Evolutionary conservation across 2,113 vertebrate species (phyloP).

Genomic region (Cairina moschata): DNA sequence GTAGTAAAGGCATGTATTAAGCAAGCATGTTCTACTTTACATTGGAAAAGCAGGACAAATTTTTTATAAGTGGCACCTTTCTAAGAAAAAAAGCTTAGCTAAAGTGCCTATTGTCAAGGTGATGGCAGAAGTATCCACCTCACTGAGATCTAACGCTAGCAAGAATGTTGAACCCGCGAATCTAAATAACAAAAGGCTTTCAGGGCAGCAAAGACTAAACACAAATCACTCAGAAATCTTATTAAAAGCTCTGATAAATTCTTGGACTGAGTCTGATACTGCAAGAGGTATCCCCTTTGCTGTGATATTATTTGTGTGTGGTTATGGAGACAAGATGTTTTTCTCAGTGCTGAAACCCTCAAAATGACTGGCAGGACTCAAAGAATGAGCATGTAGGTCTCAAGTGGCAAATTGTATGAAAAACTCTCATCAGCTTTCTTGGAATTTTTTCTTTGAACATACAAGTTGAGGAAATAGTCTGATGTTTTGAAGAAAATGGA

Average conservation of each 20-base stretch:
- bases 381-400: slow-evolving; percentile 28
- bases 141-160: not conserved
- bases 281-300: slow-evolving; percentile 28
- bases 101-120: not conserved
- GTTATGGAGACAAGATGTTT: slow-evolving; percentile 54
- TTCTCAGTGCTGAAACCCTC: not conserved
- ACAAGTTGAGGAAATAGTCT: not conserved
- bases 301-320: slow-evolving; percentile 47
- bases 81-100: not conserved
- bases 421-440: not conserved
- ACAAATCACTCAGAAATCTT: not conserved
- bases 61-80: not conserved
- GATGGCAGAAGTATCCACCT: not conserved
- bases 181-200: not conserved
- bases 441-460: not conserved
- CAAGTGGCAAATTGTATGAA: not conserved
- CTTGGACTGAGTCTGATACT: not conserved
- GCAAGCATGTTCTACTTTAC: not conserved
- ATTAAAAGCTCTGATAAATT: not conserved
- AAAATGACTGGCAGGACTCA: slow-evolving; percentile 27
- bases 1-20: not conserved
- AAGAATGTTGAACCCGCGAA: not conserved
- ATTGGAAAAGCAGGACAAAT: not conserved
- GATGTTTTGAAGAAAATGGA: not conserved
- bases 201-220: not conserved